phyloP scores from a whole-genome alignment of 2,888 invertebrate genomes.

The Lepas anatifera region DNA sequence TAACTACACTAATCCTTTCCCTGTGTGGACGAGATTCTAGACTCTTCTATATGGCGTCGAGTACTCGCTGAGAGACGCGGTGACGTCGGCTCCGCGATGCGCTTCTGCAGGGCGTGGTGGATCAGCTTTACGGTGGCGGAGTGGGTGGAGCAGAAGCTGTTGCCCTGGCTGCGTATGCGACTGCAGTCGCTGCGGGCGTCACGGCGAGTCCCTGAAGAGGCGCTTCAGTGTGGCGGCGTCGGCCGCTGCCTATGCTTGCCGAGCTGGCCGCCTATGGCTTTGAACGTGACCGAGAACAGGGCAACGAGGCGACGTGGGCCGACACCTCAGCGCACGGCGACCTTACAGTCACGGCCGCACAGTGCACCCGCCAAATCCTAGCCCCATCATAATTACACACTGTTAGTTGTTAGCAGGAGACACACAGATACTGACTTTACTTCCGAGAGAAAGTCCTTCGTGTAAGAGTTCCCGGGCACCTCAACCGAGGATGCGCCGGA shows the following conservation, averaged over 20 bases:
- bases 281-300: neutral
- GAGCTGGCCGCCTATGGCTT: neutral
- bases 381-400: no score
- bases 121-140: constrained; percentile 48
- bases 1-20: constrained; percentile 46
- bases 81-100: constrained; percentile 44
- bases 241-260: constrained; percentile 21
- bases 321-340: no score
- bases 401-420: no score
- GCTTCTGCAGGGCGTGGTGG: constrained; percentile 46
- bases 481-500: no score
- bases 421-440: no score
- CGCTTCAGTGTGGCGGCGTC: constrained; percentile 22
- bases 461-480: no score
- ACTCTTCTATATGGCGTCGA: constrained; percentile 21
- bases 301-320: no score
- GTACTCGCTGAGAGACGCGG: constrained; percentile 32
- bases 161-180: constrained; percentile 39
- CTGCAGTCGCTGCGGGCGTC: constrained; percentile 39
- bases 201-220: constrained; percentile 23
- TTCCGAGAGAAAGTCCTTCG: no score
- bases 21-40: constrained; percentile 37
- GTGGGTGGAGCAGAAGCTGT: constrained; percentile 53
- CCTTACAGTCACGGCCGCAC: no score
- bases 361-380: no score